Evolutionary conservation across 2,888 invertebrate species (phyloP).

Genomic region (Podabrus alpinus): DNA sequence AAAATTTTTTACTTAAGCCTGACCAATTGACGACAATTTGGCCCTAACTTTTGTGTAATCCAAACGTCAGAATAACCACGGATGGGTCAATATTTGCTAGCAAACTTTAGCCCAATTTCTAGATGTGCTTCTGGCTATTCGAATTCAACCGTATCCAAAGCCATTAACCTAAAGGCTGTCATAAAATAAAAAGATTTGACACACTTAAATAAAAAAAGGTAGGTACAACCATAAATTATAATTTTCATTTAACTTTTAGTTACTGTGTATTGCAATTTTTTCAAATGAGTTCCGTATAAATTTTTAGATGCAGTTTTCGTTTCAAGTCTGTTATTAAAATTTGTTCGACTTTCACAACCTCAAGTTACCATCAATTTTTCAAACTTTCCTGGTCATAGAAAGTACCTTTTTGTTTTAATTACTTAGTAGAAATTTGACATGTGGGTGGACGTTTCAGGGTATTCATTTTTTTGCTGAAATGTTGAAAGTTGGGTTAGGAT

Average conservation of each 20-base stretch:
- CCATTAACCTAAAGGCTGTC: background rate
- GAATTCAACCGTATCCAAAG: background rate
- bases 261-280: background rate
- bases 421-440: background rate
- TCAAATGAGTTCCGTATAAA: background rate
- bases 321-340: background rate
- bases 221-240: background rate
- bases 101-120: background rate
- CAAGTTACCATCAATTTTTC: background rate
- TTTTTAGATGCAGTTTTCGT: background rate
- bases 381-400: background rate
- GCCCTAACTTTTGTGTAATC: no score
- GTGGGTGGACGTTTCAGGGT: background rate
- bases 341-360: background rate
- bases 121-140: background rate
- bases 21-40: no score
- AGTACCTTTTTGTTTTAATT: background rate
- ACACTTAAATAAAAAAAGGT: background rate
- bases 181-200: background rate
- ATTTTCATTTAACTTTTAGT: background rate
- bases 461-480: background rate
- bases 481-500: background rate
- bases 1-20: no score
- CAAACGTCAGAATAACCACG: no score
- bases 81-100: background rate